A percentile compares a stretch with the other conserved stretches of the same genome.
These are phyloP conservation scores for Chiridota heheva DNA, from an alignment of 35 echinoderm and acorn worm species.

Conservation along the genomic window DNA sequence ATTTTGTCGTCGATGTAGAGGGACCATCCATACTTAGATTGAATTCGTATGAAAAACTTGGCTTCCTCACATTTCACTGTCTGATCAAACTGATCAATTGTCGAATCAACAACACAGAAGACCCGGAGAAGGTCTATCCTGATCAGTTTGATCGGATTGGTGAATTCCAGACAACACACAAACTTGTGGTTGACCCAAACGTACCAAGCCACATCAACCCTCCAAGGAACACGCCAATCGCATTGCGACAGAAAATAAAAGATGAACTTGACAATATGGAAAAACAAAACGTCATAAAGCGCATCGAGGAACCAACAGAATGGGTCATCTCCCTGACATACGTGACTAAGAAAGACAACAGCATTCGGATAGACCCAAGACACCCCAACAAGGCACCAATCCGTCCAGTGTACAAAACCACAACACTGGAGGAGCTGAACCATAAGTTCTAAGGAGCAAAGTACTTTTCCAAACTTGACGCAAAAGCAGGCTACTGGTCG, in stretches of 20 bases:
- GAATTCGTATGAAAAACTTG: background rate
- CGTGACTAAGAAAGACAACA: constrained; percentile 38
- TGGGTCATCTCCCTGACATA: constrained; percentile 46
- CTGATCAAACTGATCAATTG: background rate
- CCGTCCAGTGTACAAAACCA: background rate
- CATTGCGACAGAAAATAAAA: constrained; percentile 32
- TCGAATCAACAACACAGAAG: background rate
- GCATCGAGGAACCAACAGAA: constrained; percentile 27
- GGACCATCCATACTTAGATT: constrained; percentile 16
- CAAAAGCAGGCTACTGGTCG: constrained; percentile 37
- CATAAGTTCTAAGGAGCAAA: too few relatives aligned
- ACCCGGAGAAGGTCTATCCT: background rate
- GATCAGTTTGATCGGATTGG: constrained; percentile 27
- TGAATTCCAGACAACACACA: background rate
- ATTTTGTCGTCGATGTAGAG: constrained; percentile 14
- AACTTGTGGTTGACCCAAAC: constrained; percentile 26
- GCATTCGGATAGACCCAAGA: constrained; percentile 27
- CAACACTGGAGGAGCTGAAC: too few relatives aligned
- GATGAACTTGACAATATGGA: constrained; percentile 35
- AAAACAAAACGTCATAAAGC: constrained; percentile 5
- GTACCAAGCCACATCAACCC: constrained; percentile 2
- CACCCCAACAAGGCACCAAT: constrained; percentile 14
- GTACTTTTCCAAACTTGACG: constrained; percentile 16
- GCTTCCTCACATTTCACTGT: constrained; percentile 13
- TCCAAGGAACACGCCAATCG: constrained; percentile 40